Percentiles rank a stretch among this genome's conserved stretches.
These are phyloP conservation scores for Reticulitermes speratus DNA, from an alignment of 1,140 invertebrate species.

Conservation along the genomic window DNA sequence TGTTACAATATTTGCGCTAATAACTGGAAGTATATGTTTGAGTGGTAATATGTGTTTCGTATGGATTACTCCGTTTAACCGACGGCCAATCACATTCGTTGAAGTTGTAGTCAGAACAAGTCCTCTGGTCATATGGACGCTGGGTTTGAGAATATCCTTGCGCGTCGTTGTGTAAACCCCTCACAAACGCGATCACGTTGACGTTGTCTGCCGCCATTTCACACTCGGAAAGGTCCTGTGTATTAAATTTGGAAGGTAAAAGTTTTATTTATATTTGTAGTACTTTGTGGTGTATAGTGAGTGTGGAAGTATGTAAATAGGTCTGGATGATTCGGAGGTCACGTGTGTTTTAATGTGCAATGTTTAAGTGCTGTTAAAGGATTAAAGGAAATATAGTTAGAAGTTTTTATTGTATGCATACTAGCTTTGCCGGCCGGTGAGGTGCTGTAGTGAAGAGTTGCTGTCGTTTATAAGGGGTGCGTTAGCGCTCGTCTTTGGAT, in stretches of 20 bases:
- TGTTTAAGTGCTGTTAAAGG: not conserved
- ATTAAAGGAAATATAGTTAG: not conserved
- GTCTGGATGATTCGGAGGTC: not conserved
- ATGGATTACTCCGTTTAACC: not conserved
- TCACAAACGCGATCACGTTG: slow-evolving; percentile 71
- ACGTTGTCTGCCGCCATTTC: slow-evolving; percentile 73
- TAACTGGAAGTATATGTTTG: not conserved
- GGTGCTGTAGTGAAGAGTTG: not conserved
- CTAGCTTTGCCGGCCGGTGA: slow-evolving; percentile 41
- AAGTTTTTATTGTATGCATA: slow-evolving; percentile 32
- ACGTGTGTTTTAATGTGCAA: slow-evolving; percentile 26
- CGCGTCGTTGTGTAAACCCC: slow-evolving; percentile 74
- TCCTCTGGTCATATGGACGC: slow-evolving; percentile 33
- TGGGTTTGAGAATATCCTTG: slow-evolving; percentile 61
- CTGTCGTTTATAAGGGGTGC: not conserved
- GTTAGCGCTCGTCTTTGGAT: not conserved
- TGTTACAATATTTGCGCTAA: not conserved
- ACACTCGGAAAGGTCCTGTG: slow-evolving; percentile 36
- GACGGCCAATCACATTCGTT: slow-evolving; percentile 9
- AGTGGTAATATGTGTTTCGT: not conserved
- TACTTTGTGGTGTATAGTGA: not conserved
- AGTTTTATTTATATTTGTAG: slow-evolving; percentile 2
- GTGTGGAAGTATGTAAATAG: not conserved
- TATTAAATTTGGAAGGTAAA: slow-evolving; percentile 34
- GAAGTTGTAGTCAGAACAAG: not conserved